Percentiles rank a stretch among this genome's conserved stretches.
phyloP scores from a whole-genome alignment of 2,888 invertebrate genomes.

The Drosophila seclusa region DNA sequence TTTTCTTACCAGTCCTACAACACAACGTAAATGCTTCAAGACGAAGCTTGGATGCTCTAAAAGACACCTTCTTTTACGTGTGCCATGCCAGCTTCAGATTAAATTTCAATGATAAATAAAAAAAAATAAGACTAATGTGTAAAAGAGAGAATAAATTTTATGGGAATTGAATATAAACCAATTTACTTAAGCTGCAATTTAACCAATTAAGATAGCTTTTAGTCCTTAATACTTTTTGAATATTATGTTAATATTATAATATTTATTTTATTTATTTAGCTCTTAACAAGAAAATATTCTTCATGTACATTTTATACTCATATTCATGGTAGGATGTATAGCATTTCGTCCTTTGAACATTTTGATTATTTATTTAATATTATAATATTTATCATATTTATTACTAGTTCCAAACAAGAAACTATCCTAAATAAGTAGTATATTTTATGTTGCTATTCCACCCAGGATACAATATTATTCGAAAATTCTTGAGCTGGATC shows the following conservation, averaged over 20 bases:
- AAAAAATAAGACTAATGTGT: accelerated
- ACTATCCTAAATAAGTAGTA: background rate
- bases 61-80: background rate
- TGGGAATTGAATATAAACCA: background rate
- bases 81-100: background rate
- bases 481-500: background rate
- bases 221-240: background rate
- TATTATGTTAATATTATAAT: background rate
- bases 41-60: constrained; percentile 28
- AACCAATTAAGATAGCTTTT: background rate
- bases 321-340: too few relatives aligned
- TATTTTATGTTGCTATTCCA: background rate
- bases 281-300: too few relatives aligned
- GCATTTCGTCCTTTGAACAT: too few relatives aligned
- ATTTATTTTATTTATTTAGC: background rate
- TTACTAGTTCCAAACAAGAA: background rate
- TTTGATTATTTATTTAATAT: background rate
- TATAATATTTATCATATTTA: background rate
- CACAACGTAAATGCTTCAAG: background rate
- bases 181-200: background rate
- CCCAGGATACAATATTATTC: background rate
- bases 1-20: constrained; percentile 33
- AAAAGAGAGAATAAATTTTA: background rate
- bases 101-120: background rate
- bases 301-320: too few relatives aligned